A percentile compares a stretch with the other conserved stretches of the same genome.
Conservation (phyloP, 2,888 invertebrate species). For the Margaritifera margaritifera region DNA sequence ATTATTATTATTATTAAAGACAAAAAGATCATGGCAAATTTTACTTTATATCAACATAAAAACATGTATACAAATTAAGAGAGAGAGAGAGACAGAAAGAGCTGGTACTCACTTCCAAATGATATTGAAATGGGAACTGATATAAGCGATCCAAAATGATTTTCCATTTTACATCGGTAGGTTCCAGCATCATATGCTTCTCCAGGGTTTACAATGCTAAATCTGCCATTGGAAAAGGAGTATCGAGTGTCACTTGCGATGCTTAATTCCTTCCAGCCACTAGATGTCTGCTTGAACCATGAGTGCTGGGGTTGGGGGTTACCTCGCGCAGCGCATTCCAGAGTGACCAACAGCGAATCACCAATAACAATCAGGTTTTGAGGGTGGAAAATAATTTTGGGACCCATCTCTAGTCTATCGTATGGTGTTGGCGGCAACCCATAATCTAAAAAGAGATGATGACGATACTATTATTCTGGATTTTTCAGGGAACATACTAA, state of each 20-base stretch:
- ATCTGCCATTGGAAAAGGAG: constrained; percentile 91
- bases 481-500: too few species aligned
- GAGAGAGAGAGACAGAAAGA: not conserved
- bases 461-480: too few species aligned
- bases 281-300: constrained; percentile 81
- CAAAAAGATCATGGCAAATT: too few species aligned
- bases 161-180: constrained; percentile 92
- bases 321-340: constrained; percentile 76
- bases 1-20: too few species aligned
- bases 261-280: constrained; percentile 62
- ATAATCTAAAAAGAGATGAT: too few species aligned
- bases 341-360: constrained; percentile 72
- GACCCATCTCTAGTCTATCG: constrained; percentile 78
- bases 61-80: not conserved
- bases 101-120: constrained; percentile 80
- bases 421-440: too few species aligned
- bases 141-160: constrained; percentile 88
- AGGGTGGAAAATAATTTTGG: constrained; percentile 90
- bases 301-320: constrained; percentile 91
- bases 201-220: constrained; percentile 87
- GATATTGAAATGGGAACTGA: constrained; percentile 90
- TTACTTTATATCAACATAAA: not conserved
- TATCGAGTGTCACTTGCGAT: constrained; percentile 76
- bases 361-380: constrained; percentile 85
- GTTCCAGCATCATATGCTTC: constrained; percentile 86